These are phyloP conservation scores for Ophioderma brevispina DNA, from an alignment of 35 echinoderm and acorn worm genomes.

Conservation along the genomic window DNA sequence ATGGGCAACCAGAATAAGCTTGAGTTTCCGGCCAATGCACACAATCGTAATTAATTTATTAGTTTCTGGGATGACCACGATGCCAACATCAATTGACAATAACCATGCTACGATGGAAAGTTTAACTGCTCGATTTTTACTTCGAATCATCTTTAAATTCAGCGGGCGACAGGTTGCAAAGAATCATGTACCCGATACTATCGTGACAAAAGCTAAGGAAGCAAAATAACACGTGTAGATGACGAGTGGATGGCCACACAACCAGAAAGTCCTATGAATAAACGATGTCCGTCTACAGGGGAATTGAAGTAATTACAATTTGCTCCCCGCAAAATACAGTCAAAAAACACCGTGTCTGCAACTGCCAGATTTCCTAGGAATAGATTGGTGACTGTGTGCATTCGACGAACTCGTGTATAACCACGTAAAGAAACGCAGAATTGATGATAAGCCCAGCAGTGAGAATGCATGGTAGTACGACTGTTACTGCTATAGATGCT, in stretches of 20 bases:
- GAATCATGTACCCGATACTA: slow-evolving; percentile 24
- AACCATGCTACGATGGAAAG: slow-evolving; percentile 16
- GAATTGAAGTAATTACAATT: slow-evolving; percentile 44
- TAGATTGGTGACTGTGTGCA: slow-evolving; percentile 65
- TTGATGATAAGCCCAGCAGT: slow-evolving; percentile 47
- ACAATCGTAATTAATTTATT: slow-evolving; percentile 10
- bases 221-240: slow-evolving; percentile 50
- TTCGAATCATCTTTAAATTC: slow-evolving; percentile 1
- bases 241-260: slow-evolving; percentile 44
- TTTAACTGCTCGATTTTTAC: not conserved
- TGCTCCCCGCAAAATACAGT: slow-evolving; percentile 40
- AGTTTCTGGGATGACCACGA: slow-evolving; percentile 13
- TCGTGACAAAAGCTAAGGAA: slow-evolving; percentile 44
- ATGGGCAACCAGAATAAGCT: not conserved
- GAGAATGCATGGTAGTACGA: slow-evolving; percentile 56
- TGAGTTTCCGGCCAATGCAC: not conserved
- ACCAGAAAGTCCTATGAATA: slow-evolving; percentile 28
- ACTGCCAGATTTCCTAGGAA: slow-evolving; percentile 71
- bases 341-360: slow-evolving; percentile 59
- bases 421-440: slow-evolving; percentile 57
- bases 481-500: slow-evolving; percentile 27
- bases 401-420: slow-evolving; percentile 34
- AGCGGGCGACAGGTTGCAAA: slow-evolving; percentile 57
- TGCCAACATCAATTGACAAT: not conserved
- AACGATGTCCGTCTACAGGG: slow-evolving; percentile 43